Conservation (phyloP, 2,797 vertebrate genomes). For the Microhierax caerulescens region DNA sequence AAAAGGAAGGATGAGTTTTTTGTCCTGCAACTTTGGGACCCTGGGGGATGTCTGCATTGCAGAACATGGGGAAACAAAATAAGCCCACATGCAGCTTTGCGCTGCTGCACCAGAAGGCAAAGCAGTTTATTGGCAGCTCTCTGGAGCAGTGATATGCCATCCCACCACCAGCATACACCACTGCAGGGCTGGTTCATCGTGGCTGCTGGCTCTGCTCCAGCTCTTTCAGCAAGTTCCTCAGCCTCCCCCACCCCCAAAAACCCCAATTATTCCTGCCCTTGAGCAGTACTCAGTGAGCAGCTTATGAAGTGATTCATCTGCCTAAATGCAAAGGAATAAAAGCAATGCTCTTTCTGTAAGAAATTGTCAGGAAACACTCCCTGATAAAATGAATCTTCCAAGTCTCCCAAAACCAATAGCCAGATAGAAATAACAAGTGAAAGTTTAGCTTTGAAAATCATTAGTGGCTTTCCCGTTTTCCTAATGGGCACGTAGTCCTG, state of each 20-base stretch:
- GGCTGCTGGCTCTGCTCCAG: neutral
- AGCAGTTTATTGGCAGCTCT: neutral
- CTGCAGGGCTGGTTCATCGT: neutral
- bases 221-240: neutral
- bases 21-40: neutral
- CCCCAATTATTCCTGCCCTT: neutral
- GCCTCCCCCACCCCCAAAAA: neutral
- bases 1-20: conserved; percentile 41
- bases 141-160: neutral
- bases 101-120: neutral
- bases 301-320: neutral
- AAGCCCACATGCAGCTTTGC: neutral
- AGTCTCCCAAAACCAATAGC: neutral
- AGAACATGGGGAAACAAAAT: neutral
- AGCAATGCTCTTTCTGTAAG: neutral
- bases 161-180: neutral
- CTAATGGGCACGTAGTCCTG: neutral
- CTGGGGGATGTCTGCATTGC: neutral
- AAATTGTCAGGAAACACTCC: neutral
- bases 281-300: neutral
- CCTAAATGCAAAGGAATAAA: neutral
- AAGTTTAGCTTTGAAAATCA: neutral
- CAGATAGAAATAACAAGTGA: neutral
- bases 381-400: neutral
- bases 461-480: neutral